phyloP scores from a whole-genome alignment of 2,797 vertebrate genomes.

The Lophotriccus pileatus region DNA sequence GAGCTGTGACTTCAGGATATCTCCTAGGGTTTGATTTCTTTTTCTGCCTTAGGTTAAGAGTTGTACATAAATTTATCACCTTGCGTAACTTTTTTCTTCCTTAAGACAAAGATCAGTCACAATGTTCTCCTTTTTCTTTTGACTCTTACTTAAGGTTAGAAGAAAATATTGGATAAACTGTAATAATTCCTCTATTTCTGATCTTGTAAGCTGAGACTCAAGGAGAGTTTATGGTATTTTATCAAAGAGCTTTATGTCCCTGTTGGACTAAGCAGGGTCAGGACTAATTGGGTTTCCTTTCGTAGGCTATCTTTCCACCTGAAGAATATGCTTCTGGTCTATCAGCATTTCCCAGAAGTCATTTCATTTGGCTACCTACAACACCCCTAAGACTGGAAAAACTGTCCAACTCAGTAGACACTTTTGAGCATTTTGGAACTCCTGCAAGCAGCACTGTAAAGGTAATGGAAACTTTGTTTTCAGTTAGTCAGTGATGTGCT shows the following conservation, averaged over 20 bases:
- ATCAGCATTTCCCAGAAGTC: neutral
- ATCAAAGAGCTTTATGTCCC: neutral
- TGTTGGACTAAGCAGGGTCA: neutral
- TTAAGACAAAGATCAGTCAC: neutral
- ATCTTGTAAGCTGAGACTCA: neutral
- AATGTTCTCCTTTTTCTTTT: neutral
- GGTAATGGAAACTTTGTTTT: neutral
- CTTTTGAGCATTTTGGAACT: neutral
- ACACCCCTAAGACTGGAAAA: neutral
- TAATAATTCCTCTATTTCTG: neutral
- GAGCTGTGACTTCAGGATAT: neutral
- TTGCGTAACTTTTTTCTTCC: neutral
- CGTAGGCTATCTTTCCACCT: neutral
- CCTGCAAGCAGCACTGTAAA: neutral
- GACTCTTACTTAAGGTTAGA: neutral
- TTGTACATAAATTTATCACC: neutral
- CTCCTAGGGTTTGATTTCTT: neutral
- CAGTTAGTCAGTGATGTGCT: neutral
- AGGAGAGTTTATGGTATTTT: neutral
- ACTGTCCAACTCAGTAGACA: neutral
- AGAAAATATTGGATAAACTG: neutral
- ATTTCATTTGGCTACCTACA: neutral
- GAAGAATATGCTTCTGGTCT: neutral
- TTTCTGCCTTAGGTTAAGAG: neutral
- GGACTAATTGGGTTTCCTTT: neutral